Evolutionary conservation across 2,888 invertebrate species (phyloP), one percentile per base, ranked within the genome.

Genomic region (Geotrupes spiniger): DNA sequence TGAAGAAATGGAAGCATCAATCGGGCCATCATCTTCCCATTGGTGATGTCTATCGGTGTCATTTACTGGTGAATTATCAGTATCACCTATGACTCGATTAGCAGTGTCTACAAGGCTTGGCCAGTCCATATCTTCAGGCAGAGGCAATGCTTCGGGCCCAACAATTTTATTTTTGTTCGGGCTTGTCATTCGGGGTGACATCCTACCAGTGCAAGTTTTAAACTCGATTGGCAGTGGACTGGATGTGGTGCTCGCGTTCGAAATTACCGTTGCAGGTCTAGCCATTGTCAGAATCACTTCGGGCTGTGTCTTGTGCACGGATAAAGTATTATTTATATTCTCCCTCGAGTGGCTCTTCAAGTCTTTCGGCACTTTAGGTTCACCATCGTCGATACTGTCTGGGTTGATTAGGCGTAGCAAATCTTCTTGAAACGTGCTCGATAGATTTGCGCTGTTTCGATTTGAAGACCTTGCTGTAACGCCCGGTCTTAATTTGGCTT

Each of bases 391-490:
- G 45, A 76, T 74, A 61, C 76, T 78, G 63, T 91, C 91, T 0
- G 90, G 91, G 72, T 89, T 89, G 63, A 93, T 93, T 16, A 93
- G 77, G 38, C 89, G 84, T 25, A 67, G 54, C 78, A 92, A 85
- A 67, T 94, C 93, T 69, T 93, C 92, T 75, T 92, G 86, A 17
- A 87, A 75, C 14, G 84, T 85, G 57, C 79, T 83, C 0, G 76
- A 75, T 31, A 81, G 67, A 65, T 82, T 81, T 8, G 82, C 80
- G 49, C 82, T 83, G 63, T 81, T 81, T 40, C 83, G 68, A 57
- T 81, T 80, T 2, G 77, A 75, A 10, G 71, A 69, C 28, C 78
- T 62, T 37, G 71, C 62, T 3, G 73, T 74, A 1, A 75, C 74
- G 2, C 76, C 76, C 0, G 78, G 76, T 36, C 79, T 65, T n/a